These are phyloP conservation scores for Oreochromis tanganicae DNA, from an alignment of 2,113 vertebrate genomes.

Conservation along the genomic window DNA sequence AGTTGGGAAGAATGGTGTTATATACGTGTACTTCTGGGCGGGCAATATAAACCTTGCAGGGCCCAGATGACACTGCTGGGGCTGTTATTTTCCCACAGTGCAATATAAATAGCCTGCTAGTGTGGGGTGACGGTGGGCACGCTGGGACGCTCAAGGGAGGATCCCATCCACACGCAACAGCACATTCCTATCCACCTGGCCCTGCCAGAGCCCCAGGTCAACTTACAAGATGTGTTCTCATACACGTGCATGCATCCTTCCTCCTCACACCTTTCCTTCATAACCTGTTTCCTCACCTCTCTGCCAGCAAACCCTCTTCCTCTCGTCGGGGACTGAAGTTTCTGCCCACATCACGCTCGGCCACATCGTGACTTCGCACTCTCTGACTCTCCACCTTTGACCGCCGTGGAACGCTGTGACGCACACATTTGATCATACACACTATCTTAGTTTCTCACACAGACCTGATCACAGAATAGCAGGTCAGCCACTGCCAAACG, in stretches of 20 bases:
- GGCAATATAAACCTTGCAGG: constrained; percentile 43
- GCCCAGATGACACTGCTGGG: constrained; percentile 32
- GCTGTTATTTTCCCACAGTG: constrained; percentile 70
- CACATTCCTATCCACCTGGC: constrained; percentile 73
- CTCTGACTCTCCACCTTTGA: constrained; percentile 35
- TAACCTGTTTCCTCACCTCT: constrained; percentile 32
- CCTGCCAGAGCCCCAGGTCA: constrained; percentile 59
- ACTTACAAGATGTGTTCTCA: constrained; percentile 55
- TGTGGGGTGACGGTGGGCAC: constrained; percentile 60
- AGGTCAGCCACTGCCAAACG: neutral
- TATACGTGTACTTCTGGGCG: neutral
- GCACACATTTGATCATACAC: neutral
- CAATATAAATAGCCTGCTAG: constrained; percentile 72
- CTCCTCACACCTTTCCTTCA: constrained; percentile 35
- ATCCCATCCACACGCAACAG: constrained; percentile 67
- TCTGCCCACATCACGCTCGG: neutral
- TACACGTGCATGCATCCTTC: neutral
- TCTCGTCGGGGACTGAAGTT: neutral
- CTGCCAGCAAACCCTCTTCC: neutral
- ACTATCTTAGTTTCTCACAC: constrained; percentile 1
- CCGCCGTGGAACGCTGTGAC: constrained; percentile 36
- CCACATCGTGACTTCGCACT: neutral
- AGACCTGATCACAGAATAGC: neutral
- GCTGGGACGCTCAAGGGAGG: constrained; percentile 50
- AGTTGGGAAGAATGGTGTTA: neutral